These are phyloP conservation scores for Protonibea diacanthus DNA, from an alignment of 2,797 vertebrate genomes.

Conservation along the genomic window DNA sequence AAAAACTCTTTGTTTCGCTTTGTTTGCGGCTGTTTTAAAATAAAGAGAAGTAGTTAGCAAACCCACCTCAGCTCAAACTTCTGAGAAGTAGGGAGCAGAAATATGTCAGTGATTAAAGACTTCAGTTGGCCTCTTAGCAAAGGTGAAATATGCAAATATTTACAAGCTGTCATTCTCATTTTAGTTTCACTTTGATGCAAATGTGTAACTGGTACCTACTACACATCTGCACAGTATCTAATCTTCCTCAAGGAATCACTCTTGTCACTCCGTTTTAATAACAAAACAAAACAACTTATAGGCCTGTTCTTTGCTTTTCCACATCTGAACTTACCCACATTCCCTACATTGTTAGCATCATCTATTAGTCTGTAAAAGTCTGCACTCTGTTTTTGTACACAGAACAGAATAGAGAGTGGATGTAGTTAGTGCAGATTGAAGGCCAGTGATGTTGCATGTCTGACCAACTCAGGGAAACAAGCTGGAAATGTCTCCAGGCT, in stretches of 20 bases:
- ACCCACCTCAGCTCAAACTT: not conserved
- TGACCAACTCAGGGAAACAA: slow-evolving; percentile 82
- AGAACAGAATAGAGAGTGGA: slow-evolving; percentile 32
- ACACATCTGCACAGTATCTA: not conserved
- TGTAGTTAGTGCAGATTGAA: slow-evolving; percentile 64
- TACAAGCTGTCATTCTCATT: slow-evolving; percentile 9
- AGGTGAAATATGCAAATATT: not conserved
- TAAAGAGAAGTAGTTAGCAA: not conserved
- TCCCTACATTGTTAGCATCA: slow-evolving; percentile 18
- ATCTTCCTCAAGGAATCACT: slow-evolving; percentile 7
- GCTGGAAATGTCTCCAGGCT: slow-evolving; percentile 84
- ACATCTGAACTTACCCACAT: slow-evolving; percentile 23
- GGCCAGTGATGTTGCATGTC: slow-evolving; percentile 78
- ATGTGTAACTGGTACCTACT: slow-evolving; percentile 14
- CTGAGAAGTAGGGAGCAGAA: not conserved
- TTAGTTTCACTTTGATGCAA: slow-evolving; percentile 49
- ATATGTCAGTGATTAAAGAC: not conserved
- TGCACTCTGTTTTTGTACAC: slow-evolving; percentile 3
- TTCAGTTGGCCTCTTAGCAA: not conserved
- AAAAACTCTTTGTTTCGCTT: slow-evolving; percentile 1
- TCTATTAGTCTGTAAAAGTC: slow-evolving; percentile 29
- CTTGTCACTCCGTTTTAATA: slow-evolving; percentile 6
- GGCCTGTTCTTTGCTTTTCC: not conserved
- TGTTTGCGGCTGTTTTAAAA: slow-evolving; percentile 11
- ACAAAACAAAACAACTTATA: slow-evolving; percentile 32